phyloP scores from a whole-genome alignment of 2,888 invertebrate genomes.

The Opisthograptis luteolata region DNA sequence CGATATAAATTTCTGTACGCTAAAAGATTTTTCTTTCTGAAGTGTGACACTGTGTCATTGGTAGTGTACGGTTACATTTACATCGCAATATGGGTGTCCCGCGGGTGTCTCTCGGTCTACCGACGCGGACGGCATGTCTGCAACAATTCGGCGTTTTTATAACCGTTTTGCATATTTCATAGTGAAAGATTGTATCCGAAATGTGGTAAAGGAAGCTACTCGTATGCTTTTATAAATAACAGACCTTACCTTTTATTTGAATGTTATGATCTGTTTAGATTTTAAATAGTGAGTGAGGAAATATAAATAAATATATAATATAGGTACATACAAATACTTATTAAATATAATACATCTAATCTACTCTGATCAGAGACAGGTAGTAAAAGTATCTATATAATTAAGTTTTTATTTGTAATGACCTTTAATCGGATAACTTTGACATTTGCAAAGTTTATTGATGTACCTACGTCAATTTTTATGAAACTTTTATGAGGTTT shows the following conservation, averaged over 20 bases:
- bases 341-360: no score
- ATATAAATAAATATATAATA: no score
- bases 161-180: slow-evolving; percentile 39
- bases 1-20: no score
- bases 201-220: slow-evolving; percentile 18
- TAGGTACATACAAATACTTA: no score
- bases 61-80: slow-evolving; percentile 27
- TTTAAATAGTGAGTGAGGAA: no score
- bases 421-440: no score
- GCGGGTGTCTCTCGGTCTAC: slow-evolving; percentile 42
- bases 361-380: no score
- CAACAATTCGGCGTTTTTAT: slow-evolving; percentile 50
- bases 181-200: slow-evolving; percentile 30
- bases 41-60: neutral
- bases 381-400: no score
- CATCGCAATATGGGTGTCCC: slow-evolving; percentile 48
- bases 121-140: slow-evolving; percentile 34
- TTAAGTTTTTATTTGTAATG: no score
- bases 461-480: neutral
- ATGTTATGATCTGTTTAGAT: no score
- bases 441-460: slow-evolving; percentile 3
- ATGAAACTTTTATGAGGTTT: neutral
- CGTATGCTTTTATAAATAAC: slow-evolving; percentile 13
- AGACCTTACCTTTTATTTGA: no score
- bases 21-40: neutral